Evolutionary conservation across 2,888 invertebrate species (phyloP).

Genomic region (Mesorhabditis spiculigera): DNA sequence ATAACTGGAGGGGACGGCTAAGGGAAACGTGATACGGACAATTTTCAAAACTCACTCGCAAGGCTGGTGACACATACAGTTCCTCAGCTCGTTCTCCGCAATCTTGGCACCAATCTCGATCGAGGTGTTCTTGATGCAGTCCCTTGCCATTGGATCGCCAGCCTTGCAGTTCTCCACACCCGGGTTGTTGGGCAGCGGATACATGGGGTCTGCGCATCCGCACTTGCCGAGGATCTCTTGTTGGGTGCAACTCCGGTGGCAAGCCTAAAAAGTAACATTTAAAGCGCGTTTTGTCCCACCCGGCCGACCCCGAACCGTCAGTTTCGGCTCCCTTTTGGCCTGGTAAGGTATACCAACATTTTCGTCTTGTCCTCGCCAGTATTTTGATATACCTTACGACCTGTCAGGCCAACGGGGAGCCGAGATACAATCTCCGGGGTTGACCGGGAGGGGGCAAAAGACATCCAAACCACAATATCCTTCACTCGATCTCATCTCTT

Average conservation of each 20-base stretch:
- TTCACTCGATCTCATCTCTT: not conserved
- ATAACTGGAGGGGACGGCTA: too few species aligned
- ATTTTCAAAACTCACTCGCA: conserved; percentile 41
- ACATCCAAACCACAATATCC: too few species aligned
- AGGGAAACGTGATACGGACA: too few species aligned
- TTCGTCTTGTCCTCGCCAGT: not conserved
- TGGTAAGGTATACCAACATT: too few species aligned
- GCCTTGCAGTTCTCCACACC: conserved; percentile 36
- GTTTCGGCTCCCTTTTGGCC: too few species aligned
- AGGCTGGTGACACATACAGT: conserved; percentile 56
- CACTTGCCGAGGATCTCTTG: conserved; percentile 46
- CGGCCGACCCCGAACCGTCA: not conserved
- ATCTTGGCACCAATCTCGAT: conserved; percentile 43
- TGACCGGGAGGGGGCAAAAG: too few species aligned
- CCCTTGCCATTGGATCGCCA: conserved; percentile 46
- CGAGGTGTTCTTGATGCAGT: conserved; percentile 52
- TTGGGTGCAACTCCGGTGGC: conserved; percentile 55
- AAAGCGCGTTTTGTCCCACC: not conserved
- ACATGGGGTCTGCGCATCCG: conserved; percentile 56
- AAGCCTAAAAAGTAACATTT: conserved; percentile 26
- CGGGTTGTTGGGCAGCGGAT: conserved; percentile 36
- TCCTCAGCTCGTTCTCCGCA: conserved; percentile 35
- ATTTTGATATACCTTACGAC: not conserved
- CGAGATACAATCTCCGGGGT: too few species aligned
- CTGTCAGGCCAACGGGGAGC: too few species aligned